phyloP scores from a whole-genome alignment of 2,888 invertebrate species.

The Lacanobia wlatinum region DNA sequence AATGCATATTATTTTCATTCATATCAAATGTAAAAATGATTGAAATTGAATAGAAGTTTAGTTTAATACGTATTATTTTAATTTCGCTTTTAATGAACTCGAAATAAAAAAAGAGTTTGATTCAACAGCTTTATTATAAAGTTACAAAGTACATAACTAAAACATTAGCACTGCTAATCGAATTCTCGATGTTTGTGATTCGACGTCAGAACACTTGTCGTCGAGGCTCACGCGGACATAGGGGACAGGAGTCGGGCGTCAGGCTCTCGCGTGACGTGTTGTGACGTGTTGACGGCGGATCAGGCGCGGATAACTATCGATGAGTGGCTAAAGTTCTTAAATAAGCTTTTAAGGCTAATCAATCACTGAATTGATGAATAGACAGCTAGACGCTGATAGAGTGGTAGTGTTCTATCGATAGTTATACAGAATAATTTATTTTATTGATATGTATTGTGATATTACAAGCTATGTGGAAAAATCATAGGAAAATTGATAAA shows the following conservation, averaged over 20 bases:
- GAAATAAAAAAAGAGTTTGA: constrained; percentile 71
- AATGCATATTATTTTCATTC: constrained; percentile 72
- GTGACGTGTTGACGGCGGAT: constrained; percentile 32
- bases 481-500: constrained; percentile 86
- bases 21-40: constrained; percentile 76
- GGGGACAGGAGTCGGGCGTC: too few species aligned
- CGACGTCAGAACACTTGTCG: constrained; percentile 63
- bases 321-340: constrained; percentile 46
- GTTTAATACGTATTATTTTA: constrained; percentile 69
- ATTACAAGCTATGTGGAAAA: constrained; percentile 89
- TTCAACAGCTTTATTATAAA: constrained; percentile 85
- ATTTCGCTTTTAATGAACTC: constrained; percentile 65
- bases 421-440: constrained; percentile 75
- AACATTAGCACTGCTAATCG: constrained; percentile 74
- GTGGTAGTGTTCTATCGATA: constrained; percentile 70
- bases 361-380: constrained; percentile 27
- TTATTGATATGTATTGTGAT: constrained; percentile 89
- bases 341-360: constrained; percentile 48
- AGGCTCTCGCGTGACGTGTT: too few species aligned
- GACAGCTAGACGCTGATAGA: constrained; percentile 46
- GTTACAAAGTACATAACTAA: constrained; percentile 83
- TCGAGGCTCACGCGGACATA: constrained; percentile 58
- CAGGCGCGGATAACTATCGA: constrained; percentile 78
- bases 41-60: constrained; percentile 74
- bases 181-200: constrained; percentile 68